phyloP scores from a whole-genome alignment of 2,113 vertebrate species.

The Elgaria multicarinata region DNA sequence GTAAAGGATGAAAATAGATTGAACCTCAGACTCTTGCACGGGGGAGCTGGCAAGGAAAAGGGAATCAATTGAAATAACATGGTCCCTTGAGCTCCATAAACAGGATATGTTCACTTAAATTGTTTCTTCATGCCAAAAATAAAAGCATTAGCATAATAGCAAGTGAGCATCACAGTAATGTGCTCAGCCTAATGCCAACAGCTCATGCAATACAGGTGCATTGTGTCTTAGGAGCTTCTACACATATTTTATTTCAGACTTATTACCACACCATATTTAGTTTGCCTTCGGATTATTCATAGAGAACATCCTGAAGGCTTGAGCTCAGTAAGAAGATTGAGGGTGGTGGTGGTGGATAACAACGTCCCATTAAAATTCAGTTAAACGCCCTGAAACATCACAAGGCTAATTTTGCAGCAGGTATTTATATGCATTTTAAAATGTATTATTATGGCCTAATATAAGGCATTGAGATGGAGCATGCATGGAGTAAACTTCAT shows the following conservation, averaged over 20 bases:
- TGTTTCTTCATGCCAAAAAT: neutral
- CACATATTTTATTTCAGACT: conserved; percentile 31
- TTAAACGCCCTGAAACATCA: neutral
- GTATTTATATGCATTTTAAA: neutral
- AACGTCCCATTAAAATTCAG: neutral
- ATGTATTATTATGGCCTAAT: neutral
- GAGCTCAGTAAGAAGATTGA: neutral
- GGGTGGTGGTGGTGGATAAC: too few relatives aligned
- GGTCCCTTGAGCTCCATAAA: conserved; percentile 12
- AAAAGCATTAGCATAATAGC: conserved; percentile 47
- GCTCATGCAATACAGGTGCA: neutral
- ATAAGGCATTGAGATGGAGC: neutral
- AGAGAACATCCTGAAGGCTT: neutral
- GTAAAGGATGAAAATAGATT: conserved; percentile 61
- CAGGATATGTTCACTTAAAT: conserved; percentile 25
- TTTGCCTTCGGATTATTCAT: neutral
- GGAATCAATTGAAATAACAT: conserved; percentile 41
- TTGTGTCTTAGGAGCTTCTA: neutral
- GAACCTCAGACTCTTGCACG: conserved; percentile 52
- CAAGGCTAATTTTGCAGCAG: neutral
- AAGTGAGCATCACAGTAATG: neutral
- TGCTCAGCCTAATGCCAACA: neutral
- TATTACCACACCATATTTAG: neutral
- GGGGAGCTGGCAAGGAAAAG: conserved; percentile 22
- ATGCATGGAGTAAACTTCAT: neutral